These are phyloP conservation scores for Archilochus colubris DNA, from an alignment of 2,113 vertebrate species.

Conservation along the genomic window DNA sequence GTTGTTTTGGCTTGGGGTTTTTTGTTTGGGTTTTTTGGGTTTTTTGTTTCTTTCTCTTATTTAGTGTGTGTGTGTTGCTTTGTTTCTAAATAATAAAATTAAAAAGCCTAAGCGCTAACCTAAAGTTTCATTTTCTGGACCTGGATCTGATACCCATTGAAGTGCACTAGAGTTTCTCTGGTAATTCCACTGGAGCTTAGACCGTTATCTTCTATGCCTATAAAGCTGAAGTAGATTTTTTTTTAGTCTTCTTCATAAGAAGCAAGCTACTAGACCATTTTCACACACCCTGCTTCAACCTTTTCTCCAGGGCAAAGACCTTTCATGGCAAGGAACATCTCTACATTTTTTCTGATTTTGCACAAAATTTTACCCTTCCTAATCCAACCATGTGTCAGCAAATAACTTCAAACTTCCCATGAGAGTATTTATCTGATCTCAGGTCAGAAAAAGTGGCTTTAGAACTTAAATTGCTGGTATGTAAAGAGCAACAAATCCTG, in stretches of 20 bases:
- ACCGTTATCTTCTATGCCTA: not conserved
- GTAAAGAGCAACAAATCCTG: conserved; percentile 50
- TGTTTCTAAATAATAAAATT: not conserved
- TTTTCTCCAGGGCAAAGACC: not conserved
- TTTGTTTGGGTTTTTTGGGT: too few relatives aligned
- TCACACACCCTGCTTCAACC: not conserved
- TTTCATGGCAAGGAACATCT: not conserved
- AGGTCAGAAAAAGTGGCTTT: conserved; percentile 48
- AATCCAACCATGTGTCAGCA: conserved; percentile 40
- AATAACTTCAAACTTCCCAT: conserved; percentile 53
- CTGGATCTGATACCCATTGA: not conserved
- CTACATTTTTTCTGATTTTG: not conserved
- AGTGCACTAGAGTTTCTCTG: not conserved
- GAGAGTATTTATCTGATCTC: conserved; percentile 44
- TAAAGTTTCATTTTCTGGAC: not conserved
- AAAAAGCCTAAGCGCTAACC: not conserved
- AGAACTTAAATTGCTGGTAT: conserved; percentile 56
- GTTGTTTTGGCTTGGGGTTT: not conserved
- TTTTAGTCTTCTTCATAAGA: not conserved
- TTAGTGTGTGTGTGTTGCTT: too few relatives aligned
- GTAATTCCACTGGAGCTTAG: not conserved
- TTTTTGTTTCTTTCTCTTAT: too few relatives aligned
- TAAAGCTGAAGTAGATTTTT: not conserved
- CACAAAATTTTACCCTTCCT: not conserved
- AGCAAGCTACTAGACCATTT: not conserved